Base-by-base conservation (phyloP, 1,140 invertebrate species). In the Saxidomus purpurata region DNA sequence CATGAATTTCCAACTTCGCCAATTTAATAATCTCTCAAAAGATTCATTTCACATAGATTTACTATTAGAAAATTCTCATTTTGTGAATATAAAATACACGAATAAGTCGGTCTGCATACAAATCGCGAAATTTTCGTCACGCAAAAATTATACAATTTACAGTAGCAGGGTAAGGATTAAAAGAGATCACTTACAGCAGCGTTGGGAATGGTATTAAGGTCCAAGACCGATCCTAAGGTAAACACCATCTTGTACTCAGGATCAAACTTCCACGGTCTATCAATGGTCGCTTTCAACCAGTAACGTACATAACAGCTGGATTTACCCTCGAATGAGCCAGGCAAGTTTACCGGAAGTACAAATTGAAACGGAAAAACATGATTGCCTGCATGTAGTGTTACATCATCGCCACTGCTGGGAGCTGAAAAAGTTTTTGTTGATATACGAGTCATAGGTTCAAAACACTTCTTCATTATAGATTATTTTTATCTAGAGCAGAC, bases 241-340 rank as follows among this genome's bases (percentile, higher is more conserved):
- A 87, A 79, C 40, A 80, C n/a, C 55, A 67, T 87, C 40, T 87
- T 87, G 77, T 34, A 63, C 19, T 67, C 74, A 15, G 74, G 85
- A 52, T 87, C 85, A 69, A 63, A 87, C 59, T 87, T 87, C 85
- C 85, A 87, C 13, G 85, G 85, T 36, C 40, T 77, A 52, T 87
- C 85, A 43, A 87, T 87, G 17, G 25, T 80, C 11, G 38, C 85
- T 34, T 80, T 80, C 52, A 87, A 17, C 74, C 74, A 79, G 59
- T 87, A 80, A 11, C 85, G 74, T 15, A 87, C 71, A 34, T 80
- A 87, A 36, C 85, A 77, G 15, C n/a, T 31, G 0, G 22, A 22
- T 31, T 63, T 43, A 0, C 71, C 85, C 43, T 87, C 85, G 47
- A 80, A 79, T 36, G 85, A 87, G 17, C 74, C 74, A n/a, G 85